Evolutionary conservation across 2,888 invertebrate genomes (phyloP), one percentile per base, ranked within the genome.

Genomic region (Meteorus colon): DNA sequence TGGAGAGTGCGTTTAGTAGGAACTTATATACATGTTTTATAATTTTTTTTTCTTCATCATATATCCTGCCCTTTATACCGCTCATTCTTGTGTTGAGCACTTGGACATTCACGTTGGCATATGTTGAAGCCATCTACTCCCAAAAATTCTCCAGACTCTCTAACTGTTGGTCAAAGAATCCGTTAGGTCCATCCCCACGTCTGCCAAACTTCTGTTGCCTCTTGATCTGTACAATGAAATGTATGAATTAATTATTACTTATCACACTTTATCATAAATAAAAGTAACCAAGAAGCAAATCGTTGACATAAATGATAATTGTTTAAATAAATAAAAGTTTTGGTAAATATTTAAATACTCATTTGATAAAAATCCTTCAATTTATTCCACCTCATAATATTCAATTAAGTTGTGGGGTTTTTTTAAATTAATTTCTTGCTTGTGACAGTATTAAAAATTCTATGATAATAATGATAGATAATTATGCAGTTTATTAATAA

Each of bases 1-100:
- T 88, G 84, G 89, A 89, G 89, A 89, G 89, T 89, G 69, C 76
- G 69, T 70, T 29, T 77, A 67, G 74, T 68, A 72, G 45, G 63
- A 31, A 66, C 19, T 48, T 29, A 31, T 34, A 31, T 19, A 29
- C 27, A 63, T 27, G 24, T 27, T 12, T 51, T 51, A 29, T 48
- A 37, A 19, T 8, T 65, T 29, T 63, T 27, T 51, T 24, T 72
- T 19, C 59, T 48, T 1, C 1, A n/a, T 55, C 16, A 34, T 68
- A 24, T 71, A 34, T 70, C 31, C 4, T 27, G 12, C 14, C 60
- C 37, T 41, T 60, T 71, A 37, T 59, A 69, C 34, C 4, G n/a
- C 8, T 34, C n/a, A 48, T 69, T 34, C n/a, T 55, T 69, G 19
- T 55, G 41, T 41, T 41, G 8, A 19, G 19, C 19, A 55, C 10